Base-by-base conservation (phyloP, 1,140 invertebrate genomes). In the Plectrocnemia conspersa region DNA sequence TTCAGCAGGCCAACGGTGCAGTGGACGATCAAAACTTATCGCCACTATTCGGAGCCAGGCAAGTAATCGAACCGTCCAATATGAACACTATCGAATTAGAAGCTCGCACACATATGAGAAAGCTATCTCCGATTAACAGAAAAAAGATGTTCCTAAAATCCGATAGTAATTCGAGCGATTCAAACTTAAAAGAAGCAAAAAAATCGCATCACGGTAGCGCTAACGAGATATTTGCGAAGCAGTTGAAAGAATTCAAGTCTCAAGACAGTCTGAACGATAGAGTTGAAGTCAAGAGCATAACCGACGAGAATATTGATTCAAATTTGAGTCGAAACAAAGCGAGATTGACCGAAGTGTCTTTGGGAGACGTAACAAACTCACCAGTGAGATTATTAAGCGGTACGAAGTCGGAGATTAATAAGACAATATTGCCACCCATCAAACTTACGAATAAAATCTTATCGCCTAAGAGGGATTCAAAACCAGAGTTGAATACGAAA, bases 291-390 rank as follows among this genome's bases (percentile, higher is more conserved):
- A 15, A 32, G 1, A 22, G 25, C 11, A 23, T 22, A 25, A 42
- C 22, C 21, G 27, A 36, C 4, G 11, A 7, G 7, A 22, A 22
- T 11, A 32, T 15, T 11, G 5, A 9, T 29, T 27, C 23, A 2
- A 38, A 1, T 23, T 24, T 13, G 11, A 2, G 11, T 3, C 38
- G 33, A 9, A 47, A n/a, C n/a, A n/a, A 33, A 32, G 7, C 52
- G 21, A 61, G 44, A 24, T 44, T 61, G 9, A 52, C 52, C 4
- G 59, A 61, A 48, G 22, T 61, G n/a, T 61, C 59, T 3, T 19
- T 61, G 3, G 50, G 54, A 3, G 54, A 56, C 25, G 36, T 35
- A 15, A 24, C 47, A n/a, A 18, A 38, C n/a, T 38, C 35, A 24
- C 5, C 27, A 13, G 13, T 19, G 16, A 22, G 2, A 19, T 22